Evolutionary conservation across 2,797 vertebrate species (phyloP), one percentile per base, ranked within the genome.

Genomic region (Chelidonichthys spinosus): DNA sequence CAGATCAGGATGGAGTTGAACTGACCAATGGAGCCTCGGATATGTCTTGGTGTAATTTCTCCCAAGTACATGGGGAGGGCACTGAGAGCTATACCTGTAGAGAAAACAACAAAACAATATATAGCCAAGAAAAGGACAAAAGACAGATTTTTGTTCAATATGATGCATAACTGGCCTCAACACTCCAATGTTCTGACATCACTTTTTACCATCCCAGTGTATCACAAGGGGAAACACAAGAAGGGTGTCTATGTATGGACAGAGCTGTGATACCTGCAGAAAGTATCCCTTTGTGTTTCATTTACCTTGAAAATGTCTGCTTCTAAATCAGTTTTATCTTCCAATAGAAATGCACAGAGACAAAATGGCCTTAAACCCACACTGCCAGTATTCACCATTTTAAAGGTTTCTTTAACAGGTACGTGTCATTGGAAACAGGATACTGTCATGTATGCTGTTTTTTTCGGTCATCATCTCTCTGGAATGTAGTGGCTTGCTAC

Each of bases 1-100:
- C 98, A 99, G 92, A 99, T 98, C 85, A 99, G 95, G 89, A 99
- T 95, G 1, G 97, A 90, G 25, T 97, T 97, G 87, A 97, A 94
- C 85, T 99, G 98, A 36, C 98, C 98, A 64, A 98, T 87, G 1
- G 93, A 96, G 37, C 98, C 98, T 4, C 98, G 94, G 49, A 97
- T 94, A 61, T 95, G 91, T 79, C 94, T 95, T 9, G 97, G 98
- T 2, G 98, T 96, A 86, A 99, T 99, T 92, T 99, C 98, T 58
- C 94, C 97, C 73, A 99, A 91, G 90, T 99, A 98, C 96, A 98
- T 98, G 60, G 98, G 97, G 43, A 99, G 95, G 0, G 90, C 96
- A 4, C 96, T 97, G 54, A 99, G 95, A 62, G 97, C 94, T 10
- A 99, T 94, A 68, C 98, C 98, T 99, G 69, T 68, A 13, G 67